These are phyloP conservation scores for Blennius ocellaris DNA, from an alignment of 2,113 vertebrate species.

Conservation along the genomic window DNA sequence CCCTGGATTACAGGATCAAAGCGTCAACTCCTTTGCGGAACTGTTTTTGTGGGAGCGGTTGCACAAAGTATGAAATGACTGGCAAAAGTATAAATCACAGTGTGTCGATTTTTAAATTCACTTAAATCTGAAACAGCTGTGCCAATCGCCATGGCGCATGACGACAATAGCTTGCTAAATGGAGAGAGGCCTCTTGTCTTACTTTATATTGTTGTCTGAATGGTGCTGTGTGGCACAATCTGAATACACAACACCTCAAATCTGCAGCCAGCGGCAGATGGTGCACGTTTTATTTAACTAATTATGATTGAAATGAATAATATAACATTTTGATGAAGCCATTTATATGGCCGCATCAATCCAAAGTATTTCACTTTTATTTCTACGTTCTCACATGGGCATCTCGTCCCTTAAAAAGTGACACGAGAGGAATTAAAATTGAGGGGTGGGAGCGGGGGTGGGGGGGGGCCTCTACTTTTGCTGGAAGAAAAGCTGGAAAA, in stretches of 20 bases:
- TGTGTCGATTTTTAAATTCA: background rate
- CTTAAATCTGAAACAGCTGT: background rate
- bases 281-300: background rate
- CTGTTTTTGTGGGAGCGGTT: background rate
- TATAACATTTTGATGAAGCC: background rate
- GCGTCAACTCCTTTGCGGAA: background rate
- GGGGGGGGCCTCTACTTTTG: conserved; percentile 5
- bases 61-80: background rate
- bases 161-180: background rate
- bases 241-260: background rate
- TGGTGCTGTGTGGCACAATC: background rate
- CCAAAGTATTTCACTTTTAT: background rate
- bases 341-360: background rate
- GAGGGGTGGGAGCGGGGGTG: no score
- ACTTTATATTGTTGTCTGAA: background rate
- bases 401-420: background rate
- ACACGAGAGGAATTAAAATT: no score
- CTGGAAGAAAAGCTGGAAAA: conserved; percentile 7
- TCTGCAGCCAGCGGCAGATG: background rate
- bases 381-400: background rate
- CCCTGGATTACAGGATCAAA: background rate
- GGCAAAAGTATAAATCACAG: background rate
- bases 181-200: background rate
- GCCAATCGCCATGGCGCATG: background rate
- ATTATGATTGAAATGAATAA: background rate